Evolutionary conservation across 2,888 invertebrate genomes (phyloP).

Genomic region (Portevinia maculata): DNA sequence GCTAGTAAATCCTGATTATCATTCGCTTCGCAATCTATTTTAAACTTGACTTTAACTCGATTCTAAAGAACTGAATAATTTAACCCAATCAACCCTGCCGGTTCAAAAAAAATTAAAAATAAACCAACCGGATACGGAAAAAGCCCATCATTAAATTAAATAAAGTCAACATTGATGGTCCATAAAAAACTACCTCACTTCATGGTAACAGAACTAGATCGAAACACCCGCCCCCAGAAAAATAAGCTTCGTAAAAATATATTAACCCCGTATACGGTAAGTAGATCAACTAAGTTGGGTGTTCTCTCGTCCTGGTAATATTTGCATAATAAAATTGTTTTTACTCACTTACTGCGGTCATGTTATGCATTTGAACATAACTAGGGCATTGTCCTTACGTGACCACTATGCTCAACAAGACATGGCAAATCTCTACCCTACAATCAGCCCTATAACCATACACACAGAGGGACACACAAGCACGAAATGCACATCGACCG

Average conservation of each 20-base stretch:
- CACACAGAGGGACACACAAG: constrained; percentile 22
- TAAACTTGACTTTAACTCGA: constrained; percentile 28
- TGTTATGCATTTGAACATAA: constrained; percentile 68
- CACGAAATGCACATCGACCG: constrained; percentile 56
- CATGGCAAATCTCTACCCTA: constrained; percentile 8
- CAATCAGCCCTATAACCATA: constrained; percentile 22
- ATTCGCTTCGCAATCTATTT: neutral
- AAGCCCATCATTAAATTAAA: constrained; percentile 51
- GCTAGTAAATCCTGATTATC: neutral
- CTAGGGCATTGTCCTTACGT: constrained; percentile 74
- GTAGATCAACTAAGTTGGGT: constrained; percentile 22
- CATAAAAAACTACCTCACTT: neutral
- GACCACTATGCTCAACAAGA: constrained; percentile 54
- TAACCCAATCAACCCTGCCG: constrained; percentile 26
- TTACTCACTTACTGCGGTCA: constrained; percentile 62
- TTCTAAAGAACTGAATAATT: constrained; percentile 28
- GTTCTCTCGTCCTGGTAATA: constrained; percentile 14
- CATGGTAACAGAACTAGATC: neutral
- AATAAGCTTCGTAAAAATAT: constrained; percentile 17
- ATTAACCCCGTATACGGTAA: constrained; percentile 27
- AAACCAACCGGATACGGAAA: constrained; percentile 4
- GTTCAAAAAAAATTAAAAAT: neutral
- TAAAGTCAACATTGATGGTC: constrained; percentile 38
- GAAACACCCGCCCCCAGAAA: neutral
- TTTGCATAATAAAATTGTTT: constrained; percentile 58